Percentiles rank a stretch among this genome's conserved stretches.
Conservation (phyloP, 2,888 invertebrate genomes). For the Platycnemis pennipes region DNA sequence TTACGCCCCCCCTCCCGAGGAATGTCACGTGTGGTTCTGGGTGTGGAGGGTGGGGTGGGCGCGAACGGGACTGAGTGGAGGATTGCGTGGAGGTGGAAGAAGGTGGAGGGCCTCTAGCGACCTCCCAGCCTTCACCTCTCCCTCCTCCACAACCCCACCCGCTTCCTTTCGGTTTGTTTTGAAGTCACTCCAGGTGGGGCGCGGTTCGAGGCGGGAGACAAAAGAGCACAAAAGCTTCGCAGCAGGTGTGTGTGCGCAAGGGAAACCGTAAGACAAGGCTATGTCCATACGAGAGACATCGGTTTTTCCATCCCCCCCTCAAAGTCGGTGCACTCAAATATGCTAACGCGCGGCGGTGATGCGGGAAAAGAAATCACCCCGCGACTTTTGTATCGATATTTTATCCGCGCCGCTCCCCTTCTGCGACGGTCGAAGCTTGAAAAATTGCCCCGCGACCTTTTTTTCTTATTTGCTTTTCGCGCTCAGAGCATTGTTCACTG, state of each 20-base stretch:
- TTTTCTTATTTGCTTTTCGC: background rate
- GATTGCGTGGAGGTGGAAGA: background rate
- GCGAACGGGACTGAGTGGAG: too few relatives aligned
- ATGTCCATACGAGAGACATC: background rate
- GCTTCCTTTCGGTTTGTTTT: conserved; percentile 34
- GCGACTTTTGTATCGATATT: background rate
- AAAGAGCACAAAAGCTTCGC: conserved; percentile 53
- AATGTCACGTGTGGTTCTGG: conserved; percentile 10
- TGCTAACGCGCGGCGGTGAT: background rate
- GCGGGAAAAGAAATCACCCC: background rate
- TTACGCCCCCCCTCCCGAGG: background rate
- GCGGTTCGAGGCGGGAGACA: conserved; percentile 18
- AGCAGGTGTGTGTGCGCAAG: conserved; percentile 50
- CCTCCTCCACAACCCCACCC: too few relatives aligned
- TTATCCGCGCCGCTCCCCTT: background rate
- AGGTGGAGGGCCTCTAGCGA: background rate
- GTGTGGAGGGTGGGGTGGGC: too few relatives aligned
- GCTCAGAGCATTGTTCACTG: background rate
- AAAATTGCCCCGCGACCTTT: background rate
- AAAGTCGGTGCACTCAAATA: background rate
- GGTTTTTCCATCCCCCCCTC: background rate
- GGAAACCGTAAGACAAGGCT: conserved; percentile 48
- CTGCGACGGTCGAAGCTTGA: background rate
- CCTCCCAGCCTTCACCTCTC: background rate
- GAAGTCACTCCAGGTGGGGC: conserved; percentile 9